These are phyloP conservation scores for Deroptyus accipitrinus DNA, from an alignment of 2,113 vertebrate species.

Conservation along the genomic window DNA sequence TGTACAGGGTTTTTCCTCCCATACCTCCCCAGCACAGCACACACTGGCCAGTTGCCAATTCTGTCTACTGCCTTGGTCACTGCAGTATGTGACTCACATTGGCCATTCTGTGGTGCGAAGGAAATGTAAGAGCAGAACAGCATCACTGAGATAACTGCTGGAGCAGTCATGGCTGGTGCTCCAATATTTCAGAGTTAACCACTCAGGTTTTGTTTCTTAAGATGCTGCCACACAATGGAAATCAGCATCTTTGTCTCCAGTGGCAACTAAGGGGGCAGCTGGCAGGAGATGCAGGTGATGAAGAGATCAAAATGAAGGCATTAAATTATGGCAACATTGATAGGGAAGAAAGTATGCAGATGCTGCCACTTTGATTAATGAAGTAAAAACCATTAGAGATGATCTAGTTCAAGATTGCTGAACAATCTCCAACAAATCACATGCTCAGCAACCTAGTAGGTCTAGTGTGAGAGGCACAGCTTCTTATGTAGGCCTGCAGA, in stretches of 20 bases:
- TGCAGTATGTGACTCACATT: not conserved
- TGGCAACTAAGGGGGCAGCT: not conserved
- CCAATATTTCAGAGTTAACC: not conserved
- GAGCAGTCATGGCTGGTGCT: not conserved
- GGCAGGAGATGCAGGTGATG: conserved; percentile 1
- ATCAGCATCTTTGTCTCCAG: not conserved
- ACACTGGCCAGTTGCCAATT: not conserved
- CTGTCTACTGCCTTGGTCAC: not conserved
- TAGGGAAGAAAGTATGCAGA: conserved; percentile 5
- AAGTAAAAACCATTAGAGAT: not conserved
- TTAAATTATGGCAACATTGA: not conserved
- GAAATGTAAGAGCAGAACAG: not conserved
- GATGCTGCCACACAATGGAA: not conserved
- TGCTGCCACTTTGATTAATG: conserved; percentile 19
- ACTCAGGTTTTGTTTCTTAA: not conserved
- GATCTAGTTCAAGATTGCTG: not conserved
- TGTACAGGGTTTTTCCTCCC: not conserved
- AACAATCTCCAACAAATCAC: not conserved
- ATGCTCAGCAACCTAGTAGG: not conserved
- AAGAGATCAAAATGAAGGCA: not conserved
- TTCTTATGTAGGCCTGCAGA: not conserved
- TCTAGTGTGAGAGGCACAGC: not conserved
- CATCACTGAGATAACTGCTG: not conserved
- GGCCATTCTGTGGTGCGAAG: not conserved
- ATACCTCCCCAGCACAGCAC: not conserved